phyloP scores from a whole-genome alignment of 35 echinoderm and acorn worm genomes.

The Nesometra sesokonis region DNA sequence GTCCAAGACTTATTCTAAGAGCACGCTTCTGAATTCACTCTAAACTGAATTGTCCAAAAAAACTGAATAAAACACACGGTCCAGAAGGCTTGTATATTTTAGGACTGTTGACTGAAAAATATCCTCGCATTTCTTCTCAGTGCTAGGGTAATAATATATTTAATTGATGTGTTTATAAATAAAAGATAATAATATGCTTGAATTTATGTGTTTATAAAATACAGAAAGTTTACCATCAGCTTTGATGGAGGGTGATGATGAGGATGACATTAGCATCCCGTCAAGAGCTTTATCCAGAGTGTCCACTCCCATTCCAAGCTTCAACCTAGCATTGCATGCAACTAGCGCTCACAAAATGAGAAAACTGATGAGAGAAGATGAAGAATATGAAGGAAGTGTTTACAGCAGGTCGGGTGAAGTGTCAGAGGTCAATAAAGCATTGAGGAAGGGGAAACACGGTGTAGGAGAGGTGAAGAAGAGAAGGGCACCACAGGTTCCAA shows the following conservation, averaged over 20 bases:
- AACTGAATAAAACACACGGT: no score
- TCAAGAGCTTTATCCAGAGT: slow-evolving; percentile 45
- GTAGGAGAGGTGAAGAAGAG: background rate
- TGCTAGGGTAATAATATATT: no score
- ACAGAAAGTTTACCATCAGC: slow-evolving; percentile 63
- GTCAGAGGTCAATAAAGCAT: background rate
- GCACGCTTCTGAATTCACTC: no score
- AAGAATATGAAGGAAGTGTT: background rate
- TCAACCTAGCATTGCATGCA: background rate
- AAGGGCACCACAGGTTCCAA: background rate
- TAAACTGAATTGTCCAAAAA: no score
- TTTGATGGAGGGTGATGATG: slow-evolving; percentile 94
- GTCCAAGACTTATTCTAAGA: no score
- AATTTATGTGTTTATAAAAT: background rate
- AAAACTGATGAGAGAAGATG: background rate
- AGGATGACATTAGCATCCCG: slow-evolving; percentile 45
- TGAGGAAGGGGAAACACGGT: background rate
- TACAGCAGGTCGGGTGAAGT: background rate
- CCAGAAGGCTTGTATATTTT: no score
- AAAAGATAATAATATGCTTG: background rate
- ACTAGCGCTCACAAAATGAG: background rate
- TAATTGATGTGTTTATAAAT: no score
- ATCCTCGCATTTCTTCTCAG: no score
- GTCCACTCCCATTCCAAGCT: slow-evolving; percentile 41
- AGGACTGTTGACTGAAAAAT: no score